phyloP scores from a whole-genome alignment of 2,113 vertebrate species.

The Tenrec ecaudatus region DNA sequence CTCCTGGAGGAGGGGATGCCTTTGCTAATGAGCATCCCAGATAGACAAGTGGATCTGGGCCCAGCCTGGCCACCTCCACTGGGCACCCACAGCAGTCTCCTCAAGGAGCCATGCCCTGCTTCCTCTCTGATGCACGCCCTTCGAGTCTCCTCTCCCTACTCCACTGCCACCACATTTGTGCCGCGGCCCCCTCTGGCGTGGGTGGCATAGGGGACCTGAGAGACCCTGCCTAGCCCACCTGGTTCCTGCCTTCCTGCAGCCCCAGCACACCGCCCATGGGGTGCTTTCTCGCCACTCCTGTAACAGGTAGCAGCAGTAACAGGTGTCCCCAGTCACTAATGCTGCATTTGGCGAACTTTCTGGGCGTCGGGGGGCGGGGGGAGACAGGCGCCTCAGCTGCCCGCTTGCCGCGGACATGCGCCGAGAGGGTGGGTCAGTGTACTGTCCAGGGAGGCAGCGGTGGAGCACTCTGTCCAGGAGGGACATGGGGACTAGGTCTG shows the following conservation, averaged over 20 bases:
- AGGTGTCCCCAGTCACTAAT: neutral
- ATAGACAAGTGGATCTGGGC: neutral
- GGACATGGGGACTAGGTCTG: neutral
- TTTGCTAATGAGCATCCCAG: neutral
- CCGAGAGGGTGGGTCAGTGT: too few relatives aligned
- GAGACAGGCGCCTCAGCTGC: neutral
- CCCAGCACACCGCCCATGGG: neutral
- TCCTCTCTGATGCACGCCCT: neutral
- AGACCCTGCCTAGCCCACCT: neutral
- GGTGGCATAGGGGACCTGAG: neutral
- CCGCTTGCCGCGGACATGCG: neutral
- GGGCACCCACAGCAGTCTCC: neutral
- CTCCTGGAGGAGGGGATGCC: neutral
- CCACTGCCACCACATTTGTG: neutral
- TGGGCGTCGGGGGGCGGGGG: neutral
- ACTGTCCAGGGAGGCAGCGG: neutral
- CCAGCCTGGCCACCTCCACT: neutral
- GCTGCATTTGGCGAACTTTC: neutral
- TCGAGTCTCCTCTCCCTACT: accelerated
- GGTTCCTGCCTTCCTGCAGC: neutral
- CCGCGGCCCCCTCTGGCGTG: neutral
- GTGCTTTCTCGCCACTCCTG: neutral
- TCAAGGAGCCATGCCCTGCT: neutral
- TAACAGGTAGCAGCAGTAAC: neutral
- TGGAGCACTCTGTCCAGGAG: neutral